These are phyloP conservation scores for Dorcus hopei DNA, from an alignment of 2,888 invertebrate genomes.

Conservation along the genomic window DNA sequence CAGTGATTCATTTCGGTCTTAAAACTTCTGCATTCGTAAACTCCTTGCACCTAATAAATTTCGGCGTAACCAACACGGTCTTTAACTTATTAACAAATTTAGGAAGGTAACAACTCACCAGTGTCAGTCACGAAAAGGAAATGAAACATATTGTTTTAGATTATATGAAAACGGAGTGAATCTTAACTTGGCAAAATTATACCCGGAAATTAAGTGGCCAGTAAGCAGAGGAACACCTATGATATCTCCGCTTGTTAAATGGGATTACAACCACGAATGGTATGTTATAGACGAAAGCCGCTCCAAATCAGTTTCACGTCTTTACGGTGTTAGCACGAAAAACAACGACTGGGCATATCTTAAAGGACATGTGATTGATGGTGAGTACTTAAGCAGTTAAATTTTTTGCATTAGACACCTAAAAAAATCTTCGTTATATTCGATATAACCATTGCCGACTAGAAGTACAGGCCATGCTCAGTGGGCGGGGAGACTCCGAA, in stretches of 20 bases:
- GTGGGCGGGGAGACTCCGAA: too few species aligned
- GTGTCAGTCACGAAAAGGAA: too few species aligned
- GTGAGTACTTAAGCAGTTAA: slow-evolving; percentile 19
- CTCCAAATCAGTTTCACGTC: slow-evolving; percentile 62
- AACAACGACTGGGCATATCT: slow-evolving; percentile 59
- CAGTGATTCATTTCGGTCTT: too few species aligned
- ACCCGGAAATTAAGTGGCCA: slow-evolving; percentile 73
- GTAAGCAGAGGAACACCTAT: slow-evolving; percentile 83
- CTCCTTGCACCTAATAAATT: too few species aligned
- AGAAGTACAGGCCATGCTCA: too few species aligned
- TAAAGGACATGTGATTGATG: slow-evolving; percentile 81
- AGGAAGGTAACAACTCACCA: slow-evolving; percentile 73
- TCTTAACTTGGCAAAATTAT: slow-evolving; percentile 71
- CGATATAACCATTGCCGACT: too few species aligned
- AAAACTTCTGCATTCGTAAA: too few species aligned
- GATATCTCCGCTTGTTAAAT: slow-evolving; percentile 78
- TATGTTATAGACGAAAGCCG: slow-evolving; percentile 60
- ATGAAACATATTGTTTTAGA: neutral
- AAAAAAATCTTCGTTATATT: too few species aligned
- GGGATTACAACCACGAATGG: slow-evolving; percentile 84
- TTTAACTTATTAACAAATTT: slow-evolving; percentile 79
- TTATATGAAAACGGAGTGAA: slow-evolving; percentile 71
- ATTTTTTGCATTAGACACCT: neutral
- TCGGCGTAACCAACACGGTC: too few species aligned
- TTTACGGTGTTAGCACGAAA: neutral